phyloP scores from a whole-genome alignment of 53 echinoderm and acorn worm genomes.

The Holothuria scabra region DNA sequence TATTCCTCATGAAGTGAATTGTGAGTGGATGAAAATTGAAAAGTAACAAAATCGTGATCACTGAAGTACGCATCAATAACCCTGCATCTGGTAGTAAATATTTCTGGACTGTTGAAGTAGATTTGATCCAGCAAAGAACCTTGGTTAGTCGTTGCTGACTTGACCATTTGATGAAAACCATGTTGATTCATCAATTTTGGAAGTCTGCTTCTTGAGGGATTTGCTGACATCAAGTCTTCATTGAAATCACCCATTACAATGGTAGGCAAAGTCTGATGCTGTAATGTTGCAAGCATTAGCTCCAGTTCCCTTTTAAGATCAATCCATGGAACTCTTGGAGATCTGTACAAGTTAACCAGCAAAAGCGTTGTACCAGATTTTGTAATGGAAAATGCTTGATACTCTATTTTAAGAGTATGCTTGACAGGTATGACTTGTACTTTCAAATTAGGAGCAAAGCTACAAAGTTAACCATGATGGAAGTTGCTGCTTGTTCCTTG shows the following conservation, averaged over 20 bases:
- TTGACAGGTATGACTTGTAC: background rate
- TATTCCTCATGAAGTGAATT: too few relatives aligned
- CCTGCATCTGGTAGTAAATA: background rate
- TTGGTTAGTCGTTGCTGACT: slow-evolving; percentile 37
- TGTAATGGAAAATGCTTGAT: background rate
- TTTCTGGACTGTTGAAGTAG: slow-evolving; percentile 39
- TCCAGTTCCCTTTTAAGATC: slow-evolving; percentile 13
- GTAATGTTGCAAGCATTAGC: background rate
- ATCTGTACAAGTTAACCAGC: slow-evolving; percentile 42
- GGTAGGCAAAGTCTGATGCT: background rate
- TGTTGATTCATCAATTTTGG: slow-evolving; percentile 8
- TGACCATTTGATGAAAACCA: slow-evolving; percentile 47
- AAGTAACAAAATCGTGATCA: slow-evolving; percentile 42
- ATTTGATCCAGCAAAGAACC: slow-evolving; percentile 63
- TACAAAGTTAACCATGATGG: slow-evolving; percentile 7
- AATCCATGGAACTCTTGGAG: slow-evolving; percentile 3
- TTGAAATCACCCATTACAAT: slow-evolving; percentile 44
- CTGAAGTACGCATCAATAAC: slow-evolving; percentile 41
- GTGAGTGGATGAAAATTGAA: background rate
- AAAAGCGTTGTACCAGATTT: background rate
- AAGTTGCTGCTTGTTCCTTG: background rate
- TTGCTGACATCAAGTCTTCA: slow-evolving; percentile 28
- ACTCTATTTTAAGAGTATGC: background rate
- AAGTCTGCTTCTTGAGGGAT: background rate
- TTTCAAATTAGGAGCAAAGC: background rate